Conservation (phyloP, 2,113 vertebrate species). For the Pundamilia nyererei region DNA sequence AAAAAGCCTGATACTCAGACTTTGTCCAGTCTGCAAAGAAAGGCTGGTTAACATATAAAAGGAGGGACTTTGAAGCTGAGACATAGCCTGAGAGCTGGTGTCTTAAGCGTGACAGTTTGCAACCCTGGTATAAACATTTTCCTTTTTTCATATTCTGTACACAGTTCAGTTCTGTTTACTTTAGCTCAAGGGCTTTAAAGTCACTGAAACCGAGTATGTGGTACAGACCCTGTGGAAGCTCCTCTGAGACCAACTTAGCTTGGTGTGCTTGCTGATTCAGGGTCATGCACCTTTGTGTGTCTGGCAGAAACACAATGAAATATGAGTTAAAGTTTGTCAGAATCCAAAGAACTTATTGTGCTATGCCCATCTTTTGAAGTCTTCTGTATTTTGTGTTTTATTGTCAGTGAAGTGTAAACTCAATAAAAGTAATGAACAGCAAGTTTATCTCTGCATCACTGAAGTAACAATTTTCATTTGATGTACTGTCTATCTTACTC, state of each 20-base stretch:
- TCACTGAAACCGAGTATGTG: background rate
- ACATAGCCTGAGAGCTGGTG: background rate
- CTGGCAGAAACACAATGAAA: constrained; percentile 4
- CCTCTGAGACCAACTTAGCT: constrained; percentile 7
- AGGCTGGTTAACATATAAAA: background rate
- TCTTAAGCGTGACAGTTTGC: background rate
- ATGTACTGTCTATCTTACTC: background rate
- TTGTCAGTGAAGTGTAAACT: background rate
- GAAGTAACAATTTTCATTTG: background rate
- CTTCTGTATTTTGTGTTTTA: background rate
- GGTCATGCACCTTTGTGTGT: constrained; percentile 19
- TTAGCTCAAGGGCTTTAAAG: constrained; percentile 6
- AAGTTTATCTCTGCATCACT: background rate
- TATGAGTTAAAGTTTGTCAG: background rate
- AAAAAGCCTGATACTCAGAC: background rate
- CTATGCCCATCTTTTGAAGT: background rate
- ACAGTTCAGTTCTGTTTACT: background rate
- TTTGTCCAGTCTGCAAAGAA: background rate
- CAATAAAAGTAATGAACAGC: background rate
- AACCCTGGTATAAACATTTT: background rate
- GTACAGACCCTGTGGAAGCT: background rate
- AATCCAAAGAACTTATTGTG: background rate
- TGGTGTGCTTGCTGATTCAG: constrained; percentile 4
- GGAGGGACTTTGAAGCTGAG: background rate
- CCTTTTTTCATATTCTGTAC: background rate